Base-by-base conservation (phyloP, 1,140 invertebrate genomes). In the Pteromalus puparum region DNA sequence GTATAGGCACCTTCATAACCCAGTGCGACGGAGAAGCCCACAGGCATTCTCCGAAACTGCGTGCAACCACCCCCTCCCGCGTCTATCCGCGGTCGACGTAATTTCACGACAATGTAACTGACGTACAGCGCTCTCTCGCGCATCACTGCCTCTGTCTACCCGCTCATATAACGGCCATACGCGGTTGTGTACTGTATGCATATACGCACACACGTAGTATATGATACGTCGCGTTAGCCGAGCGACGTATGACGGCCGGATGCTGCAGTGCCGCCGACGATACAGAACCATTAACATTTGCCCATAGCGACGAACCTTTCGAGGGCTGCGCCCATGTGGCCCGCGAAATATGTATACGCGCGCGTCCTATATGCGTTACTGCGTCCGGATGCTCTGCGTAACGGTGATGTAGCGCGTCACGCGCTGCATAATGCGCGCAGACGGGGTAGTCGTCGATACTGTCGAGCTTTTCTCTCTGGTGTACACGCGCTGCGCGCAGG, bases 21-120 rank as follows among this genome's bases (percentile, higher is more conserved):
- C 53, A 61, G 18, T 61, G 53, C 53, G 18, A 18, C 53, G 6
- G 21, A 61, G 53, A 6, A 18, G 18, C 53, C 53, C 21, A 61
- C 53, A 61, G 53, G 53, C 53, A n/a, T 61, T n/a, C 53, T 61
- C 53, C 53, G 53, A 61, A 61, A 61, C 53, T 61, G 53, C 21
- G 21, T 6, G 53, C 53, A 34, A 61, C 21, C 53, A 21, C 46
- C 13, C 46, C 53, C 18, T 7, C 53, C 53, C 18, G 18, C 61
- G 6, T 76, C n/a, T 46, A 65, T 83, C 72, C 76, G 82, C 15
- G 67, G 75, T 72, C 61, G 67, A 78, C 42, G 65, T 78, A 77
- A 61, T 83, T 78, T 83, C 28, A 46, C 28, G 82, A 83, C 82
- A 72, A 78, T 78, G 67, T 72, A 61, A 83, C 82, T 78, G 75